These are phyloP conservation scores for Amphimallon solstitiale DNA, from an alignment of 2,888 invertebrate species.

Conservation along the genomic window DNA sequence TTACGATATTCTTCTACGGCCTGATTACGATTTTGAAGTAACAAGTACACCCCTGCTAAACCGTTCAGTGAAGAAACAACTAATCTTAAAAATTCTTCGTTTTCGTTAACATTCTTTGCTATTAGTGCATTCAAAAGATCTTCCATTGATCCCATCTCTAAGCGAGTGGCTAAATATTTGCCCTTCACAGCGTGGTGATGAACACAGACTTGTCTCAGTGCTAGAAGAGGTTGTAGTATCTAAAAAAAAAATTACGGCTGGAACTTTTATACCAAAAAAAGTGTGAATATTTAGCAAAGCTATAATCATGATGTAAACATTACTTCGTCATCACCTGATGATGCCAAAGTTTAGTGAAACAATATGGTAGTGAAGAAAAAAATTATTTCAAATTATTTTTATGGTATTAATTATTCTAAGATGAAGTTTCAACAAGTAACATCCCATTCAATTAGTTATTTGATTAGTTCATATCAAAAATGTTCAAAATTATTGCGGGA, in stretches of 20 bases:
- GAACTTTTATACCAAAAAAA: too few relatives aligned
- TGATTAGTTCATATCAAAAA: too few relatives aligned
- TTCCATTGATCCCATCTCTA: conserved; percentile 70
- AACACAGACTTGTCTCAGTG: conserved; percentile 76
- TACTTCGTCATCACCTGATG: too few relatives aligned
- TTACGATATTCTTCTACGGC: conserved; percentile 72
- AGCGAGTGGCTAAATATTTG: conserved; percentile 65
- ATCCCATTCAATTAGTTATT: too few relatives aligned
- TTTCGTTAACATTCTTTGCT: conserved; percentile 68
- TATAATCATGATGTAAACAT: too few relatives aligned
- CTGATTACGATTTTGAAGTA: conserved; percentile 64
- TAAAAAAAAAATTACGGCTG: conserved; percentile 50
- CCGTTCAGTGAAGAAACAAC: conserved; percentile 75
- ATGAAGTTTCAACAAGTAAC: too few relatives aligned
- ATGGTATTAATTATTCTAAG: too few relatives aligned
- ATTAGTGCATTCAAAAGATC: conserved; percentile 75
- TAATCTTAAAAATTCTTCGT: conserved; percentile 72
- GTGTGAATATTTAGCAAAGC: too few relatives aligned
- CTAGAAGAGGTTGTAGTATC: conserved; percentile 72
- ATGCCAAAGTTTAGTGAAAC: too few relatives aligned
- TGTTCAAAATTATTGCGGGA: too few relatives aligned
- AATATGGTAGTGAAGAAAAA: too few relatives aligned
- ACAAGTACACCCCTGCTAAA: conserved; percentile 72
- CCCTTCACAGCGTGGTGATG: conserved; percentile 73
- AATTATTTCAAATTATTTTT: too few relatives aligned